Percentiles rank a stretch among this genome's conserved stretches.
Conservation (phyloP, 2,113 vertebrate species). For the Pomatostomus ruficeps region DNA sequence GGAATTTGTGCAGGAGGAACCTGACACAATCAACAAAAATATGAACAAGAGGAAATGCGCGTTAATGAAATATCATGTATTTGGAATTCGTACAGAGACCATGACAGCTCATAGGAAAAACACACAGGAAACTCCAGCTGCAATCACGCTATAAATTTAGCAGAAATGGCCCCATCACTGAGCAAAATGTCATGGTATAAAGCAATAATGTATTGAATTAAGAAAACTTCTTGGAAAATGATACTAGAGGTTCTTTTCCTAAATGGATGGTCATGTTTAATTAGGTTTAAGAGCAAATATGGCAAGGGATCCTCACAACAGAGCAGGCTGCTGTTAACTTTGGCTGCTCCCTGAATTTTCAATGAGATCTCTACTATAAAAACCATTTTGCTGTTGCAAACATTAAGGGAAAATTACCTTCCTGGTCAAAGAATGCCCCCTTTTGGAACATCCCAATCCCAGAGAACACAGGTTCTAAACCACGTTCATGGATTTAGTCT, state of each 20-base stretch:
- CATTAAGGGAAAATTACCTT: neutral
- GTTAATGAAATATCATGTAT: constrained; percentile 16
- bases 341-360: constrained; percentile 44
- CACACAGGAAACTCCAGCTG: neutral
- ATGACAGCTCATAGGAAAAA: neutral
- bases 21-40: constrained; percentile 10
- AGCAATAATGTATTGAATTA: neutral
- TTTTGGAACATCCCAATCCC: neutral
- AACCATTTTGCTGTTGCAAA: neutral
- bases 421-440: constrained; percentile 13
- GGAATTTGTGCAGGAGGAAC: constrained; percentile 21
- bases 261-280: constrained; percentile 35
- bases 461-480: neutral
- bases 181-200: neutral
- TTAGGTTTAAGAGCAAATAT: constrained; percentile 49
- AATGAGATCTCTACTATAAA: neutral
- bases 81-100: neutral
- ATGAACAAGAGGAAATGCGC: neutral
- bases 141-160: neutral
- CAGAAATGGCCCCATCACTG: neutral
- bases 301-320: constrained; percentile 15
- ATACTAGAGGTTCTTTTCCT: neutral
- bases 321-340: constrained; percentile 48
- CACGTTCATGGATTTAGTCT: neutral
- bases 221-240: neutral